Conservation (phyloP, 2,797 vertebrate species). For the Danio jaintianensis region DNA sequence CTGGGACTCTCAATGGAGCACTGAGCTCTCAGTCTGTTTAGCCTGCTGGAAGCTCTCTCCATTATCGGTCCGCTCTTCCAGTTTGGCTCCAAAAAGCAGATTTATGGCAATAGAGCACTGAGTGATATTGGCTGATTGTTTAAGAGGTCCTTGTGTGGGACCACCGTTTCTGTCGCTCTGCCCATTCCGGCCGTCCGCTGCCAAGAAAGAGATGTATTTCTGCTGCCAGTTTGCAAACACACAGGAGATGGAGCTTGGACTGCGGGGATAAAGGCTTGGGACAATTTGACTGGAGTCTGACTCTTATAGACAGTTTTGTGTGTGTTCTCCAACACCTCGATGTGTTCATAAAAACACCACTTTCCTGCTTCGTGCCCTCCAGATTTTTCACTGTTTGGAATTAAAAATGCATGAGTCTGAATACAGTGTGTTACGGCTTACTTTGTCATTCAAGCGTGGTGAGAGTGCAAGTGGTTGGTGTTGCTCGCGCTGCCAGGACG, state of each 20-base stretch:
- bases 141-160: conserved; percentile 29
- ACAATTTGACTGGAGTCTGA: conserved; percentile 2
- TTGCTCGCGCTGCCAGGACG: not conserved
- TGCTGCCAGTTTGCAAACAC: conserved; percentile 23
- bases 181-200: conserved; percentile 16
- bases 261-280: conserved; percentile 19
- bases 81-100: conserved; percentile 43
- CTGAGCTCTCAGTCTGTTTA: conserved; percentile 25
- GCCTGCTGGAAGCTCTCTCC: conserved; percentile 24
- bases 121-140: conserved; percentile 46
- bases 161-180: conserved; percentile 33
- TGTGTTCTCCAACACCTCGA: conserved; percentile 19
- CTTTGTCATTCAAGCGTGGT: conserved; percentile 59
- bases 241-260: conserved; percentile 4
- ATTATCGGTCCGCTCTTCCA: conserved; percentile 48
- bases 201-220: conserved; percentile 12
- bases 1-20: conserved; percentile 18
- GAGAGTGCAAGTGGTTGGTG: conserved; percentile 37
- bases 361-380: not conserved
- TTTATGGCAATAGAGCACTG: conserved; percentile 28
- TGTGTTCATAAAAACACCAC: conserved; percentile 1
- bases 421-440: conserved; percentile 64
- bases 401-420: conserved; percentile 76
- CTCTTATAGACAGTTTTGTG: conserved; percentile 26
- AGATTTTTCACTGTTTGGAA: conserved; percentile 34